Base-by-base conservation (phyloP, 1,140 invertebrate species). In the Mactra quadrangularis region DNA sequence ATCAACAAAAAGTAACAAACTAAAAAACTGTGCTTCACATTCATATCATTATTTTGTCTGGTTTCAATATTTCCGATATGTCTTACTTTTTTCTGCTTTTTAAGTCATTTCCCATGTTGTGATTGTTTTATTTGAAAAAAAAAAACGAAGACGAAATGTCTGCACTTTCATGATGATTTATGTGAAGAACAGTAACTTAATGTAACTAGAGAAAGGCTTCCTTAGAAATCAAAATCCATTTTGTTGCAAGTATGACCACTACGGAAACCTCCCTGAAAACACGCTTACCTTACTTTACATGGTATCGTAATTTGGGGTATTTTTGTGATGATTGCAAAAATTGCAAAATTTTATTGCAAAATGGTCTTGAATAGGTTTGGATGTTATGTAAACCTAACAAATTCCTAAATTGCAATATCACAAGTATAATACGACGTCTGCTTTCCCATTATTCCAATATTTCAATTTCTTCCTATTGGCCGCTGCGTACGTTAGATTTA, bases 131-230 rank as follows among this genome's bases (percentile, higher is more conserved):
- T n/a, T n/a, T n/a, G n/a, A n/a, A n/a, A n/a, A n/a, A n/a, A n/a
- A n/a, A n/a, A n/a, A n/a, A n/a, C n/a, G n/a, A n/a, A n/a, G n/a
- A n/a, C n/a, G n/a, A n/a, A n/a, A n/a, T n/a, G n/a, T n/a, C n/a
- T n/a, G n/a, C n/a, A n/a, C n/a, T n/a, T n/a, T n/a, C n/a, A n/a
- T n/a, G n/a, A n/a, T n/a, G n/a, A n/a, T 15, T 41, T 41, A 72
- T 75, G 72, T 75, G 72, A 75, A 75, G 72, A 29, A 75, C 72
- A 75, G 72, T 75, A 25, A 29, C 7, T 35, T 31, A 41, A 75
- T 17, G 27, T 15, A 75, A 75, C 47, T 31, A 53, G 45, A 47
- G 72, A 75, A 60, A 75, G 57, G 72, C 31, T 75, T 75, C 72
- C 72, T 38, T 75, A 41, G 27, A 22, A 27, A 55, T 17, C 31